phyloP scores from a whole-genome alignment of 64 coral and sea anemone genomes.

The Pocillopora verrucosa region DNA sequence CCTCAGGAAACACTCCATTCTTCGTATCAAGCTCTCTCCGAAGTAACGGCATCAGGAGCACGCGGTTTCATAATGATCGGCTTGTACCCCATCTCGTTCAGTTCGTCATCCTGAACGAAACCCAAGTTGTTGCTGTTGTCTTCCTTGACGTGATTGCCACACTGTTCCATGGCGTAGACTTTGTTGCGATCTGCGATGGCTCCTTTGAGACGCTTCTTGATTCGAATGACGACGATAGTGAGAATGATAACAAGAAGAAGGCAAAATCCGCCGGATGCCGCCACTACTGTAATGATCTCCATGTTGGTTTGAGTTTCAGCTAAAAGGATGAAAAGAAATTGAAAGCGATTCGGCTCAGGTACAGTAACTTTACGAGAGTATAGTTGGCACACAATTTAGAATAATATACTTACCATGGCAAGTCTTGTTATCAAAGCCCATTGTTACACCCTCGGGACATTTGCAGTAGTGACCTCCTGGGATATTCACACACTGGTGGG shows the following conservation, averaged over 20 bases:
- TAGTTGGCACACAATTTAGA: too few species aligned
- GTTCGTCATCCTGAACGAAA: neutral
- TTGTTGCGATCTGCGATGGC: conserved; percentile 6
- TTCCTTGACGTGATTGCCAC: conserved; percentile 1
- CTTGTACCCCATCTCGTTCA: conserved; percentile 17
- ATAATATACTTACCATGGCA: conserved; percentile 27
- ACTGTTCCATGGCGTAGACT: conserved; percentile 18
- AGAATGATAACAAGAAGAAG: conserved; percentile 16
- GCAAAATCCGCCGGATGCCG: neutral
- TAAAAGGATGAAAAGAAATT: neutral
- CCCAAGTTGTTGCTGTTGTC: conserved; percentile 4
- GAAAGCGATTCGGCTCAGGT: neutral
- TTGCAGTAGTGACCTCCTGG: conserved; percentile 44
- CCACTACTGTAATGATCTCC: neutral
- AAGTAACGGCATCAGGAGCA: neutral
- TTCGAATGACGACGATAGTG: neutral
- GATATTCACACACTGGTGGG: conserved; percentile 26
- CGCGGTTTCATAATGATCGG: neutral
- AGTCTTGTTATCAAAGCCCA: conserved; percentile 39
- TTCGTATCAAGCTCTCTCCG: neutral
- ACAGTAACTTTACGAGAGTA: too few species aligned
- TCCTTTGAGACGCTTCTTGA: conserved; percentile 20
- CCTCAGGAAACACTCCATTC: neutral
- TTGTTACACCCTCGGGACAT: conserved; percentile 37
- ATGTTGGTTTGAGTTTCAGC: conserved; percentile 14